Evolutionary conservation across 2,797 vertebrate species (phyloP), one percentile per base, ranked within the genome.

Genomic region (Setipinna tenuifilis): DNA sequence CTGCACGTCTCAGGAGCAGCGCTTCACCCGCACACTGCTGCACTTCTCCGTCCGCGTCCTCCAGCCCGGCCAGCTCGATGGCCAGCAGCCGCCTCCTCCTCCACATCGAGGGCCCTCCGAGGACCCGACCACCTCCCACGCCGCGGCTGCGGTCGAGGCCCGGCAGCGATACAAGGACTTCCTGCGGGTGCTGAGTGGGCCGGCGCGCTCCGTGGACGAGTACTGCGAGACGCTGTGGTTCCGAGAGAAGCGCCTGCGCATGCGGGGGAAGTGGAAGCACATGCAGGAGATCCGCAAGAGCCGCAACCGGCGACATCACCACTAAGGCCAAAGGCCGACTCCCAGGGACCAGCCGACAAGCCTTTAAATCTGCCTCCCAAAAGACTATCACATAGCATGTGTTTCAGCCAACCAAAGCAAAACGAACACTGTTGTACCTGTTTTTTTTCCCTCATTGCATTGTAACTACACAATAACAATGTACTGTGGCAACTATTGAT

Each of bases 171-270:
- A 98, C 91, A 99, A 99, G 93, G 98, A 99, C 95, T 99, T 98
- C 91, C 94, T 99, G 88, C 96, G 97, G 87, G 94, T 97, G 0
- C 95, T 98, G 92, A 97, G 96, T 92, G 95, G 96, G 83, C 96
- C 97, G 6, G 93, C 95, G 35, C 95, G 95, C 84, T 97, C 97
- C 87, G 93, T 99, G 85, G 98, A 99, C 85, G 97, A 99, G 92
- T 99, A 99, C 94, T 99, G 98, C 6, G 97, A 99, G 88, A 97
- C 97, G 46, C 96, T 99, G 93, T 99, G 98, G 98, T 94, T 97
- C 87, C 91, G 94, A 83, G 97, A 99, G 91, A 97, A 97, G 92
- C 96, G 95, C 89, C 93, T 91, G 0, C 85, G 96, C 90, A 93
- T 96, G 92, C 90, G 95, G 88, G 94, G 96, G 31, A 99, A 99